phyloP scores from a whole-genome alignment of 2,797 vertebrate genomes.

The Cuniculus paca region DNA sequence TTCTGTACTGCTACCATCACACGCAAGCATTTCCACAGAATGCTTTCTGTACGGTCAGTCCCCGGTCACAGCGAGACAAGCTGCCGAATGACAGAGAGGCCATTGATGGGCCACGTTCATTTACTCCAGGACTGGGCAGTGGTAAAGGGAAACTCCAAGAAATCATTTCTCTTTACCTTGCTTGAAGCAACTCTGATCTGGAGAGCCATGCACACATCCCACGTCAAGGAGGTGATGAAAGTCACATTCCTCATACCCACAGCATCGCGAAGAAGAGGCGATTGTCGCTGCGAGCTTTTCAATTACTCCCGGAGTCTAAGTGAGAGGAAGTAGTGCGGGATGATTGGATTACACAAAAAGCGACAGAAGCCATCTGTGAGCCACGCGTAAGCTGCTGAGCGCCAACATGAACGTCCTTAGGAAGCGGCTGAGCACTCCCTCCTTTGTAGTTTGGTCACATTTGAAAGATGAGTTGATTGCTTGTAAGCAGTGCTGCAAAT shows the following conservation, averaged over 20 bases:
- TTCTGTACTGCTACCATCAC: neutral
- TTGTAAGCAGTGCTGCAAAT: constrained; percentile 63
- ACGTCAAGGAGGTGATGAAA: constrained; percentile 84
- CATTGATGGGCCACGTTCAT: constrained; percentile 59
- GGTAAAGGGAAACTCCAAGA: constrained; percentile 61
- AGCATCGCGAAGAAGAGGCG: constrained; percentile 83
- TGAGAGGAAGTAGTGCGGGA: constrained; percentile 76
- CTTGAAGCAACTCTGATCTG: constrained; percentile 92
- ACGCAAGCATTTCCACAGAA: neutral
- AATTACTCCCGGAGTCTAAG: constrained; percentile 79
- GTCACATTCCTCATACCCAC: constrained; percentile 63
- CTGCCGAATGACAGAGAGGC: constrained; percentile 64
- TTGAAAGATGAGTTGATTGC: constrained; percentile 64
- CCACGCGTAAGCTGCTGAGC: constrained; percentile 83
- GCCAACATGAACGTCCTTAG: constrained; percentile 83
- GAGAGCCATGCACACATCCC: constrained; percentile 91
- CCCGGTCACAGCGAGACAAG: constrained; percentile 63
- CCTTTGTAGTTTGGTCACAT: constrained; percentile 41
- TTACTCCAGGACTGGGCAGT: constrained; percentile 17
- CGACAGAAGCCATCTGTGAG: constrained; percentile 88
- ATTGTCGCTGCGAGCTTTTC: constrained; percentile 74
- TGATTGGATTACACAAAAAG: constrained; percentile 88
- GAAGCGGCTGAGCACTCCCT: constrained; percentile 33
- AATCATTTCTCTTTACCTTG: constrained; percentile 91
- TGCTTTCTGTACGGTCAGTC: neutral